Base-by-base conservation (phyloP, 2,113 vertebrate genomes). In the Diadophis punctatus region DNA sequence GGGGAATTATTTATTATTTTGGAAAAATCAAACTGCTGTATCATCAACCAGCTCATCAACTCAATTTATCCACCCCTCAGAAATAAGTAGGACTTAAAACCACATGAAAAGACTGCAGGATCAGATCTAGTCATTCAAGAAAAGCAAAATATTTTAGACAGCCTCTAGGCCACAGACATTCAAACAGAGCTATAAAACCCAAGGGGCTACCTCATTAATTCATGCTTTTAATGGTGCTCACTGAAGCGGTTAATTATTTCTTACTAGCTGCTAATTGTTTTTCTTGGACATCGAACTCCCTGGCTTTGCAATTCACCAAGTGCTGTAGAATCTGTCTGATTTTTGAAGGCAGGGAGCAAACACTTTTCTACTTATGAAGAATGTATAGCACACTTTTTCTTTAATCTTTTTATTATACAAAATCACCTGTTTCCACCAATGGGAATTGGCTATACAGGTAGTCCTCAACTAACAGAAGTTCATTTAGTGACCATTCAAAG, bases 231-330 rank as follows among this genome's bases (percentile, higher is more conserved):
- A 97, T 85, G 52, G 86, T 12, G 49, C 94, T 94, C 94, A 96
- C 94, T 96, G 96, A 97, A 95, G 95, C 94, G 5, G 90, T 95
- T 96, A 96, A 97, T 96, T 96, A 96, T 94, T 94, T 94, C 96
- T 97, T 96, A 96, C 93, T 95, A 96, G 94, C 93, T 96, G 95
- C 94, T 97, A 96, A 96, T 94, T 95, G 95, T 96, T 97, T 96
- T 94, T 94, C 91, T 93, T 1, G n/a, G 92, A 92, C 89, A 94
- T 94, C 22, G 86, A 93, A 92, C 93, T 95, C 95, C 91, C 3
- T 0, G 68, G 39, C 88, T 49, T 74, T 86, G 25, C 51, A 63
- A 9, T 84, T 90, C 90, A 92, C 16, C 74, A 94, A 93, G 88
- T 0, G 0, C 1, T 93, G 46, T 46, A 92, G 30, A 92, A 89